Percentiles rank a stretch among this genome's conserved stretches.
Evolutionary conservation across 2,888 invertebrate genomes (phyloP).

Genomic region (Agapostemon virescens): DNA sequence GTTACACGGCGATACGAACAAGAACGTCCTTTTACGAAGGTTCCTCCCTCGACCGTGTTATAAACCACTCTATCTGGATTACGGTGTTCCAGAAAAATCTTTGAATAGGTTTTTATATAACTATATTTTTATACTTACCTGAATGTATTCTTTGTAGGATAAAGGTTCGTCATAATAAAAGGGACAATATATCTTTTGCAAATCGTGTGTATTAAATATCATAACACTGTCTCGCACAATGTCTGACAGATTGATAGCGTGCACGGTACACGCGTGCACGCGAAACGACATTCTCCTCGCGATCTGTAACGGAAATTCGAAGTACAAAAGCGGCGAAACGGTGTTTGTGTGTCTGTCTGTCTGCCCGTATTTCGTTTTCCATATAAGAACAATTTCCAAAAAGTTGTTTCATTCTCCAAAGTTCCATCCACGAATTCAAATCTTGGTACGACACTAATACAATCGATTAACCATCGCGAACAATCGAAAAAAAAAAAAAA

Average conservation of each 20-base stretch:
- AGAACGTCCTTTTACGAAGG: no score
- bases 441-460: background rate
- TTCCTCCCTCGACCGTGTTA: no score
- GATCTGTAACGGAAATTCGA: slow-evolving; percentile 28
- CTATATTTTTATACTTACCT: background rate
- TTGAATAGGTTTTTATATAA: no score
- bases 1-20: no score
- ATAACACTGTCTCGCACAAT: slow-evolving; percentile 71
- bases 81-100: no score
- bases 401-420: background rate
- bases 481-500: slow-evolving; percentile 24
- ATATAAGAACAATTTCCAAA: background rate
- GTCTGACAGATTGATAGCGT: slow-evolving; percentile 72
- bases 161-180: background rate
- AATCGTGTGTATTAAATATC: slow-evolving; percentile 76
- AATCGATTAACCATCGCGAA: background rate
- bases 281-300: slow-evolving; percentile 42
- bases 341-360: background rate
- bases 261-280: slow-evolving; percentile 65
- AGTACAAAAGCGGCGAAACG: slow-evolving; percentile 37
- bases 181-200: slow-evolving; percentile 55
- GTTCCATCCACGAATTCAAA: background rate
- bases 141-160: background rate
- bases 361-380: background rate
- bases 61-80: no score